Conservation (phyloP, 2,888 invertebrate species). For the Harpalus rufipes region DNA sequence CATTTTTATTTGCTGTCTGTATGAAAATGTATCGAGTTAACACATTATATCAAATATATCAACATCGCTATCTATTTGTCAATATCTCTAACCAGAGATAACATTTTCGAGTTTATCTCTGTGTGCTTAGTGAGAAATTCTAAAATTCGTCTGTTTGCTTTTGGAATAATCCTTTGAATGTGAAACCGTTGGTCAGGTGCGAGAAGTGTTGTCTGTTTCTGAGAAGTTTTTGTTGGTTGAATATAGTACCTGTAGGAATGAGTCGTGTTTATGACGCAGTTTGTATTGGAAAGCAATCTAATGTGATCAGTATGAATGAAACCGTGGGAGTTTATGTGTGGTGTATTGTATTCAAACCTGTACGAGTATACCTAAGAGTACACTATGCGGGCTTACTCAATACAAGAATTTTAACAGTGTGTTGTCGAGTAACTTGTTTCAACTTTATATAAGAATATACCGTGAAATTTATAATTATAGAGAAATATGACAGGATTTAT, state of each 20-base stretch:
- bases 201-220: background rate
- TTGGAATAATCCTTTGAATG: background rate
- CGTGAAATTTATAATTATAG: background rate
- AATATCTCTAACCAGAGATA: background rate
- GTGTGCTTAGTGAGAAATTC: background rate
- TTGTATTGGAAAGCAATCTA: slow-evolving; percentile 6
- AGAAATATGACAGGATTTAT: background rate
- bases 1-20: background rate
- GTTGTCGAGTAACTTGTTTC: background rate
- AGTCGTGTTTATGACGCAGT: background rate
- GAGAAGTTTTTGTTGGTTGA: background rate
- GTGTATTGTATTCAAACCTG: background rate
- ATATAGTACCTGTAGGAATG: background rate
- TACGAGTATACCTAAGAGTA: background rate
- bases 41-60: background rate
- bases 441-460: background rate
- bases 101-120: background rate
- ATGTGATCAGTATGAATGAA: slow-evolving; percentile 6
- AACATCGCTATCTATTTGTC: background rate
- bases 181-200: background rate
- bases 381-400: background rate
- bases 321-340: slow-evolving; percentile 1
- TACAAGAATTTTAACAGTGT: too few relatives aligned
- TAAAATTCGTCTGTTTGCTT: background rate
- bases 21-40: background rate